A percentile compares a stretch with the other conserved stretches of the same genome.
phyloP scores from a whole-genome alignment of 2,113 vertebrate genomes.

The Phoenicopterus ruber region DNA sequence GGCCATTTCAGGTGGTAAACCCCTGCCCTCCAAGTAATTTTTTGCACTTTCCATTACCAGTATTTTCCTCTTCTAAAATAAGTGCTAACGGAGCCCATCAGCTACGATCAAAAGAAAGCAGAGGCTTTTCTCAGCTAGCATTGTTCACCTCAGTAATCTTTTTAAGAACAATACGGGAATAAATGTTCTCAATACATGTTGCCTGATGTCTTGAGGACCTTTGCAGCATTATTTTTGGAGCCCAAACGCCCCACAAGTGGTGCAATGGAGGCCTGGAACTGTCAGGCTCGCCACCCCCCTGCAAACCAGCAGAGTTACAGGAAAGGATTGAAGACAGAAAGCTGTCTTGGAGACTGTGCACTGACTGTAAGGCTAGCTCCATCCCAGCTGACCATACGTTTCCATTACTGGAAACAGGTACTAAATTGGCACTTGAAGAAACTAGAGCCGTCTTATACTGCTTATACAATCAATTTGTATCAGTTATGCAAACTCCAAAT shows the following conservation, averaged over 20 bases:
- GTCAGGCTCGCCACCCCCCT: not conserved
- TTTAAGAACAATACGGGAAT: not conserved
- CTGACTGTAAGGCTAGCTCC: not conserved
- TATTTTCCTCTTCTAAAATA: not conserved
- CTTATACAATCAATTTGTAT: not conserved
- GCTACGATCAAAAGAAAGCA: not conserved
- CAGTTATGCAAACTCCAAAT: not conserved
- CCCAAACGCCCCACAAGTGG: rapidly evolving
- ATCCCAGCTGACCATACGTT: not conserved
- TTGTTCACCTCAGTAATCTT: not conserved
- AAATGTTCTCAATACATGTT: not conserved
- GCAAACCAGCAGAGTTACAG: not conserved
- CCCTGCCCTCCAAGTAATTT: not conserved
- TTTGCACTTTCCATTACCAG: not conserved
- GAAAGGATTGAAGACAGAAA: not conserved
- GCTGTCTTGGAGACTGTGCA: not conserved
- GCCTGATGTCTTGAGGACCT: not conserved
- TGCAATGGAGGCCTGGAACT: not conserved
- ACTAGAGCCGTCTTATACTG: not conserved
- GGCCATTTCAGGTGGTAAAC: not conserved
- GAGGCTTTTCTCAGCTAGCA: not conserved
- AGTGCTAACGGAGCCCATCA: not conserved
- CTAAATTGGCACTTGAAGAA: not conserved
- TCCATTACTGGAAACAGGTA: not conserved
- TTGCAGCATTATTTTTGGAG: not conserved